These are phyloP conservation scores for Leptestheria dahalacensis DNA, from an alignment of 1,140 invertebrate genomes.

Conservation along the genomic window DNA sequence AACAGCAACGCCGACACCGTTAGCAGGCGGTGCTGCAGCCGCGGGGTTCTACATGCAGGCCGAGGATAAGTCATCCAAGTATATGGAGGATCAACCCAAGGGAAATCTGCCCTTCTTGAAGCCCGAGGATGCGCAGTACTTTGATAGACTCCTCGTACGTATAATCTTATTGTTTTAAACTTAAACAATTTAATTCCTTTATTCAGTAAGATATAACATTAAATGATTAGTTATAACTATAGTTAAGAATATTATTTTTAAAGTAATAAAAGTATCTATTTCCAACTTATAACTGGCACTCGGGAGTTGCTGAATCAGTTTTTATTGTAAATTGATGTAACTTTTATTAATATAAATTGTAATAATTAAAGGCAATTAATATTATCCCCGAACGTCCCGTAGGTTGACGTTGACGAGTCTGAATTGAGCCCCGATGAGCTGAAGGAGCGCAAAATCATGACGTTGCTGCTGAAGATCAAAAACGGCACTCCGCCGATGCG, in stretches of 20 bases:
- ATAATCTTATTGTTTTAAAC: no score
- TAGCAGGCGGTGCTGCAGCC: conserved; percentile 66
- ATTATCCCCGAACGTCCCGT: conserved; percentile 6
- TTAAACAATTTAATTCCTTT: no score
- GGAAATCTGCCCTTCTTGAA: conserved; percentile 96
- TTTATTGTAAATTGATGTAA: no score
- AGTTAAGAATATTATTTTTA: no score
- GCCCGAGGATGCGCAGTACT: conserved; percentile 99
- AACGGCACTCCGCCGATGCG: conserved; percentile 99
- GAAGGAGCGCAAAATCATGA: conserved; percentile 99
- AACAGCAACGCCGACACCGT: conserved; percentile 92
- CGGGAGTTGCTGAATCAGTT: no score
- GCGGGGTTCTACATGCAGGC: conserved; percentile 92
- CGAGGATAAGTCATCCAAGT: conserved; percentile 63
- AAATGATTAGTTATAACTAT: neutral
- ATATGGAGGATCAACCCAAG: conserved; percentile 94
- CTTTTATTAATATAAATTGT: no score
- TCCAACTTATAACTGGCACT: no score
- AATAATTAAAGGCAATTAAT: no score
- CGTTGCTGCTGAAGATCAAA: conserved; percentile 93
- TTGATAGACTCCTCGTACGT: conserved; percentile 79
- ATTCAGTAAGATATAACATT: no score
- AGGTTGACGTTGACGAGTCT: conserved; percentile 94
- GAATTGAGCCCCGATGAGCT: conserved; percentile 86
- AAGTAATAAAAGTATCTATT: no score